These are phyloP conservation scores for Holothuria leucospilota DNA, from an alignment of 53 echinoderm and acorn worm genomes.

Conservation along the genomic window DNA sequence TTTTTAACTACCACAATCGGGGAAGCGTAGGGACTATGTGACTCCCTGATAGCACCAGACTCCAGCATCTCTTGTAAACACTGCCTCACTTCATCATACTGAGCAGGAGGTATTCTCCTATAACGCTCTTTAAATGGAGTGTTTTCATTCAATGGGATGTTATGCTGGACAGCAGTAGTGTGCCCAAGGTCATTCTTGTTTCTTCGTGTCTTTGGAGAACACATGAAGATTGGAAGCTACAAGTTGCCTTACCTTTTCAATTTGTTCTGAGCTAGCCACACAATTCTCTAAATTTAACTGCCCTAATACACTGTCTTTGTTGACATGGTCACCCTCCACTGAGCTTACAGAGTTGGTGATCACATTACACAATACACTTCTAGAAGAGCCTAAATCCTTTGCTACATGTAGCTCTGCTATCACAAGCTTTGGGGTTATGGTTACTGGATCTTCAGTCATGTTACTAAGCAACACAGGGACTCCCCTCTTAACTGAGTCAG, in stretches of 20 bases:
- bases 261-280: background rate
- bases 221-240: background rate
- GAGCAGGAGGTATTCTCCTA: conserved; percentile 50
- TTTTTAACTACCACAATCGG: conserved; percentile 64
- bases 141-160: conserved; percentile 50
- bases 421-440: background rate
- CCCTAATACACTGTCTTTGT: too few relatives aligned
- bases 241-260: background rate
- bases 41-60: conserved; percentile 44
- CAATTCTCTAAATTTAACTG: background rate
- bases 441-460: background rate
- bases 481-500: background rate
- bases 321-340: too few relatives aligned
- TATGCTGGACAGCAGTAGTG: conserved; percentile 37
- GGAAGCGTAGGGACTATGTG: conserved; percentile 61
- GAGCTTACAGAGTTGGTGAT: too few relatives aligned
- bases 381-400: background rate
- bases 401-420: conserved; percentile 11
- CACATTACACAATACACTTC: too few relatives aligned
- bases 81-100: conserved; percentile 61
- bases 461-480: conserved; percentile 10
- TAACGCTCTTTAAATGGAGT: conserved; percentile 57
- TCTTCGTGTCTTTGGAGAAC: background rate
- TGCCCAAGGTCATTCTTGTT: conserved; percentile 53
- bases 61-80: conserved; percentile 45